A percentile compares a stretch with the other conserved stretches of the same genome.
Conservation (phyloP, 2,113 vertebrate species). For the Muscicapa adusta region DNA sequence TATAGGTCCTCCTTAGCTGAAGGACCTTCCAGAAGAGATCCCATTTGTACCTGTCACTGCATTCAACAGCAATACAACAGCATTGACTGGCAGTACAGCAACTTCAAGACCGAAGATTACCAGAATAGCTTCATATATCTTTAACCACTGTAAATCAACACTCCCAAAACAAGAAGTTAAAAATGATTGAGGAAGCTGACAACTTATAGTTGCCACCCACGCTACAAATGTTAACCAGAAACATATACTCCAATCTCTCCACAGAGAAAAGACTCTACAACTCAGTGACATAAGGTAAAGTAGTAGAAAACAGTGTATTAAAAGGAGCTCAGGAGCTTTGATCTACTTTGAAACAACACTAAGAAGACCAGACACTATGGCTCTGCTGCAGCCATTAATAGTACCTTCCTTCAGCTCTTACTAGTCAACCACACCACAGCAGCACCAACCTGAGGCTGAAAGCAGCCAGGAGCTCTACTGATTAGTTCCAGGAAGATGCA, state of each 20-base stretch:
- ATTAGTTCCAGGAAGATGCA: neutral
- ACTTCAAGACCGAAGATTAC: neutral
- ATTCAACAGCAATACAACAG: neutral
- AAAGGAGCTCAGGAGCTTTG: neutral
- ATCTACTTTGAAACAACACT: neutral
- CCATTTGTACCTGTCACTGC: neutral
- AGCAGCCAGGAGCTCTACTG: neutral
- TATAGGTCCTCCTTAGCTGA: neutral
- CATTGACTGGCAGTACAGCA: neutral
- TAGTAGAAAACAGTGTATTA: neutral
- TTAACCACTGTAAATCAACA: neutral
- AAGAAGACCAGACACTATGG: neutral
- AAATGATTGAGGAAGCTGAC: neutral
- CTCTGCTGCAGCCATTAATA: neutral
- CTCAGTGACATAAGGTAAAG: neutral
- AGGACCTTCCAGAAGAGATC: neutral
- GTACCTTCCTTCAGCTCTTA: neutral
- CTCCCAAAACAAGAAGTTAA: neutral
- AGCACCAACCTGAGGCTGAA: neutral
- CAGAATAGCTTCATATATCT: neutral
- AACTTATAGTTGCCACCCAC: neutral
- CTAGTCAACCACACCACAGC: neutral
- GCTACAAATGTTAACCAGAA: neutral
- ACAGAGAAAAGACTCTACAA: neutral
- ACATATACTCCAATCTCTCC: neutral